Percentiles rank a stretch among this genome's conserved stretches.
Conservation (phyloP, 2,113 vertebrate genomes). For the Oxyura jamaicensis region DNA sequence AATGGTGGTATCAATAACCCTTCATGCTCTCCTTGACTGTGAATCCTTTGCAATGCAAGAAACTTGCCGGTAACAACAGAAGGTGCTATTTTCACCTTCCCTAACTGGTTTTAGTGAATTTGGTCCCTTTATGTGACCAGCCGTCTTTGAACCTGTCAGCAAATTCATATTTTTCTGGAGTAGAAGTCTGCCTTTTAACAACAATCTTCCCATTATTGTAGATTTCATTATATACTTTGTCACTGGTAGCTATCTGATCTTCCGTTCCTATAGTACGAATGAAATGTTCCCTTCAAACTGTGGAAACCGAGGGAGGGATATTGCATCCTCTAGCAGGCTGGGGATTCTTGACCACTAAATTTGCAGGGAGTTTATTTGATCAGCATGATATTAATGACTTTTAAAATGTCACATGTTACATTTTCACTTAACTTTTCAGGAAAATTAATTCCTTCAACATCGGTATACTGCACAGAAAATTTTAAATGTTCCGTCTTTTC, state of each 20-base stretch:
- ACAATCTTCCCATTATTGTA: not conserved
- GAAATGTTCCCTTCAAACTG: not conserved
- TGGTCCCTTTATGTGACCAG: not conserved
- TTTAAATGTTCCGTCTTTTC: not conserved
- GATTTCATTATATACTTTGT: not conserved
- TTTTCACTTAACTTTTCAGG: not conserved
- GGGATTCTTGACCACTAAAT: not conserved
- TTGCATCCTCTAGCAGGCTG: not conserved
- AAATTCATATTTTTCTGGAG: not conserved
- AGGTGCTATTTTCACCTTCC: not conserved
- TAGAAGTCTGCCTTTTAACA: not conserved
- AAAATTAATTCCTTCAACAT: not conserved
- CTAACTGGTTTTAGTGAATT: not conserved
- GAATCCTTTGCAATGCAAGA: not conserved
- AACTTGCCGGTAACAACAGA: not conserved
- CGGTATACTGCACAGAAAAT: not conserved
- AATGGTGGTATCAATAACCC: rapidly evolving
- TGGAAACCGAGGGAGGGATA: not conserved
- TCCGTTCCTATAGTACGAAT: not conserved
- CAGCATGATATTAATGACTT: not conserved
- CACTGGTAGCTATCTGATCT: not conserved
- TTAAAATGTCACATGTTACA: not conserved
- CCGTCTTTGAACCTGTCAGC: not conserved
- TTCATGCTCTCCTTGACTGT: not conserved
- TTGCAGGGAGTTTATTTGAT: not conserved